Base-by-base conservation (phyloP, 2,113 vertebrate genomes). In the Phaetusa simplex region DNA sequence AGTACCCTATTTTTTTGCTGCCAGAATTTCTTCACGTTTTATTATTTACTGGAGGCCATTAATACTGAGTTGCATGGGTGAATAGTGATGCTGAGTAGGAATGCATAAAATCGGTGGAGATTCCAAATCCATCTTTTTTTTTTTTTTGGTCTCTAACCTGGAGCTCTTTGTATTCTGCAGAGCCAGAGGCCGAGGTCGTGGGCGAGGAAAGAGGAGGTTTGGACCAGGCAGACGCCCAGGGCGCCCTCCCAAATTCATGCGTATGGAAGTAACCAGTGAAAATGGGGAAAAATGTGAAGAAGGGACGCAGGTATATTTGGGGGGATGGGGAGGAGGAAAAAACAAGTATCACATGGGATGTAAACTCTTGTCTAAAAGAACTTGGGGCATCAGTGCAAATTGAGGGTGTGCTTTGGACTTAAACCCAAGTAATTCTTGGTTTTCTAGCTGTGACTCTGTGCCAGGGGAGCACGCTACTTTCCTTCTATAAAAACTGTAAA, bases 181-280 rank as follows among this genome's bases (percentile, higher is more conserved):
- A 97, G 98, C 99, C 59, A 99, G 98, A 98, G 98, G 99, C 64
- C 98, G 99, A 86, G 98, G 99, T 38, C 98, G 99, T 76, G 99
- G 99, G 42, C 97, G 99, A 97, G 99, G 99, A 58, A 99, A 99
- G 93, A 99, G 99, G 96, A 98, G 99, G 79, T 99, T 99, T 88
- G 99, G 99, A 56, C 98, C 99, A 7, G 99, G 99, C 88, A 98
- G 99, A 50, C 97, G 99, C 94, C 99, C 99, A 0, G 99, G 99
- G 8, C 98, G 99, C 3, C 99, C 99, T 14, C 99, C 99, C 27
- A 99, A 99, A 96, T 99, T 99, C 93, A 99, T 99, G 96, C 98
- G 98, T 26, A 88, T 99, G 89, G 99, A 99, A 92, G 97, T 98
- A 34, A 97, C 98, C 45, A 97, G 93, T n/a, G 99, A 99, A 90